Conservation (phyloP, 2,888 invertebrate species). For the Drosophila buzzatii region DNA sequence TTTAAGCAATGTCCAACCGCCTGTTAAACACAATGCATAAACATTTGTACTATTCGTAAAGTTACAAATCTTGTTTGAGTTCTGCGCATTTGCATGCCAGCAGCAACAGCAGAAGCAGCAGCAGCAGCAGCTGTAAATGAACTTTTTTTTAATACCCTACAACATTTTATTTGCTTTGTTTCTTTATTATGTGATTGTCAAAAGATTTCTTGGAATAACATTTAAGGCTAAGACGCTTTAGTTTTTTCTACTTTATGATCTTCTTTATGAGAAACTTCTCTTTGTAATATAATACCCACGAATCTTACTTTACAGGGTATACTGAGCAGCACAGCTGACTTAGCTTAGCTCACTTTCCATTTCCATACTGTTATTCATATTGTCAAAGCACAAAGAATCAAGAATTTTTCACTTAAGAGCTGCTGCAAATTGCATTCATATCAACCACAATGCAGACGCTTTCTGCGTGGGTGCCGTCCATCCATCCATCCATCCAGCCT, state of each 20-base stretch:
- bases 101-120: background rate
- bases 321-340: conserved; percentile 12
- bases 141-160: conserved; percentile 17
- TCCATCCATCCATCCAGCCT: conserved; percentile 1
- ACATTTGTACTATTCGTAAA: conserved; percentile 21
- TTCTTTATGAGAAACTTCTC: too few relatives aligned
- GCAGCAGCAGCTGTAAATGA: background rate
- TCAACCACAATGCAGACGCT: conserved; percentile 34
- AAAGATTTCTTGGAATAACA: conserved; percentile 1
- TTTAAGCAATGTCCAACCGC: conserved; percentile 52
- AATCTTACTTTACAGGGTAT: conserved; percentile 14
- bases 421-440: conserved; percentile 59
- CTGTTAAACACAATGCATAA: conserved; percentile 39
- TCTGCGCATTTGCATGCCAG: conserved; percentile 46
- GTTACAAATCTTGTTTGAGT: conserved; percentile 64
- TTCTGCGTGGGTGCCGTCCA: conserved; percentile 54
- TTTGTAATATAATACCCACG: too few relatives aligned
- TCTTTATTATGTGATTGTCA: background rate
- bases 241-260: too few relatives aligned
- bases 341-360: conserved; percentile 54
- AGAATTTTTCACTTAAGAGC: conserved; percentile 56
- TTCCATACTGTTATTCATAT: conserved; percentile 37
- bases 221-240: too few relatives aligned
- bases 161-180: background rate
- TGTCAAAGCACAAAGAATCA: conserved; percentile 52